A percentile compares a stretch with the other conserved stretches of the same genome.
phyloP scores from a whole-genome alignment of 2,797 vertebrate genomes.

The Lacerta bilineata region DNA sequence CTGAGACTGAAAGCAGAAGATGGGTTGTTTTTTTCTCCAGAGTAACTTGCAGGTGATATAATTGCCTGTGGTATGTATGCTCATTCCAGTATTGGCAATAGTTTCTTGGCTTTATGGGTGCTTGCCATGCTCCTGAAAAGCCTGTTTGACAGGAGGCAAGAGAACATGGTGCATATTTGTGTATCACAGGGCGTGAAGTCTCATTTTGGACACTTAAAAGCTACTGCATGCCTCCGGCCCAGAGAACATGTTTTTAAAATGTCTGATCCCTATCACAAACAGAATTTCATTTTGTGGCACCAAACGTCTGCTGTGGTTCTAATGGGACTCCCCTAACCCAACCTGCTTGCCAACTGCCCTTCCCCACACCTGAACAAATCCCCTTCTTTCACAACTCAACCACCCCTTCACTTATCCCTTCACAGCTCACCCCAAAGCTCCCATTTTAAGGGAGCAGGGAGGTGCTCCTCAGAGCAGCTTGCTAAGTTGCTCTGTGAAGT shows the following conservation, averaged over 20 bases:
- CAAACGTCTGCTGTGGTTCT: background rate
- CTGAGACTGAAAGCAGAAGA: background rate
- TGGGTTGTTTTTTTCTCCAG: background rate
- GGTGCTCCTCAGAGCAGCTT: no score
- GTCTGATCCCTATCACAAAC: no score
- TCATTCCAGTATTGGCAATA: background rate
- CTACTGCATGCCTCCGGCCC: background rate
- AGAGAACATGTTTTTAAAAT: background rate
- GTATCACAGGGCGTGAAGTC: background rate
- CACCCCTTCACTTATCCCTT: no score
- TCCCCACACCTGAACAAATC: no score
- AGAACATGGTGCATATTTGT: background rate
- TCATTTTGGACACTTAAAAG: background rate
- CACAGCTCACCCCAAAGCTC: background rate
- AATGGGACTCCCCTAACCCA: background rate
- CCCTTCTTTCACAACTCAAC: no score
- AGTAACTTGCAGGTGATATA: background rate
- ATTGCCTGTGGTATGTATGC: background rate
- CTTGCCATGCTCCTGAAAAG: background rate
- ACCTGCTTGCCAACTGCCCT: no score
- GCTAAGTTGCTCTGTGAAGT: no score
- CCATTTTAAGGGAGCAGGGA: background rate
- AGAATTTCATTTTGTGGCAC: background rate
- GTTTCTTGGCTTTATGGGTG: background rate
- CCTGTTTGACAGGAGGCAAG: background rate